These are phyloP conservation scores for Apodemia hepburni DNA, from an alignment of 2,888 invertebrate species.

Conservation along the genomic window DNA sequence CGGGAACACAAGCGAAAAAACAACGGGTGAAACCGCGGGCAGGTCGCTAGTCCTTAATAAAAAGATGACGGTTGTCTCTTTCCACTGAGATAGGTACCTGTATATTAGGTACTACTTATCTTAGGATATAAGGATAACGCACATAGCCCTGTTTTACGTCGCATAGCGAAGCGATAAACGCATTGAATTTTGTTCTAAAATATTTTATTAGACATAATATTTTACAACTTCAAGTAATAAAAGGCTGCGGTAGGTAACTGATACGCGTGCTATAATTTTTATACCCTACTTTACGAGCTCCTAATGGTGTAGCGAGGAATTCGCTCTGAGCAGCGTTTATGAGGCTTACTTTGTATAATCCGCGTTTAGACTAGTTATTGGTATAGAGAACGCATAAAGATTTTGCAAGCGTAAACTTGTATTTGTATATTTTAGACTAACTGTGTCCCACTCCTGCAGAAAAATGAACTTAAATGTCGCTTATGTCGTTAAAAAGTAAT, in stretches of 20 bases:
- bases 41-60: no score
- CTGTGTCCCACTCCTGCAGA: no score
- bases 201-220: conserved; percentile 10
- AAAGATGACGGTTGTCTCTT: no score
- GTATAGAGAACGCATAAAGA: conserved; percentile 17
- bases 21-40: no score
- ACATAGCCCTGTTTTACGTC: background rate
- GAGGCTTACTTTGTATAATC: conserved; percentile 40
- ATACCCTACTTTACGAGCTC: conserved; percentile 42
- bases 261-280: conserved; percentile 37
- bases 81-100: no score
- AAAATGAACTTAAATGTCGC: no score
- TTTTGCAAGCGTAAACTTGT: no score
- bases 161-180: background rate
- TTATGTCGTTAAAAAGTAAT: no score
- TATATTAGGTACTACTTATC: no score
- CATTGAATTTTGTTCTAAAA: conserved; percentile 6
- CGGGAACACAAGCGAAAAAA: no score
- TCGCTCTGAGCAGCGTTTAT: conserved; percentile 37
- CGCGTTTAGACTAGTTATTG: conserved; percentile 15
- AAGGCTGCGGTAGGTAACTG: conserved; percentile 41
- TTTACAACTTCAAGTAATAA: conserved; percentile 4
- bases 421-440: no score
- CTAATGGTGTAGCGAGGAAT: conserved; percentile 42
- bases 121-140: no score